phyloP scores from a whole-genome alignment of 2,888 invertebrate genomes.

The Linnaemya tessellans region DNA sequence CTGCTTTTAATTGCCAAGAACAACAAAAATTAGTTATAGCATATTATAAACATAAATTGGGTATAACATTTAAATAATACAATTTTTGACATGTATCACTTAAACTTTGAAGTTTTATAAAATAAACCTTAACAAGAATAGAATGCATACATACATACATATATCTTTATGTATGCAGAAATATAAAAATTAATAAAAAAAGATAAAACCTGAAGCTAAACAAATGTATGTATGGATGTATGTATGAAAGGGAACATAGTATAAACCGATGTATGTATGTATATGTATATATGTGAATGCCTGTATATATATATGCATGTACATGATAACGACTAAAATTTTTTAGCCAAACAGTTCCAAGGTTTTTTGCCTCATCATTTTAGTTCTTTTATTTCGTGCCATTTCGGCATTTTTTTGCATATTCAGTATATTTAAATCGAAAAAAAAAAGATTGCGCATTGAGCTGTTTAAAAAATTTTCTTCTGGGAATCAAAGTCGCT shows the following conservation, averaged over 20 bases:
- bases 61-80: slow-evolving; percentile 20
- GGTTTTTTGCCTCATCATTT: slow-evolving; percentile 65
- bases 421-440: slow-evolving; percentile 20
- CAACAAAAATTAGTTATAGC: neutral
- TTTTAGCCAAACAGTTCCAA: slow-evolving; percentile 62
- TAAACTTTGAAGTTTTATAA: neutral
- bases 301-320: slow-evolving; percentile 4
- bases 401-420: slow-evolving; percentile 35
- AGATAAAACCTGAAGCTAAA: neutral
- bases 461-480: too few relatives aligned
- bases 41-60: slow-evolving; percentile 1
- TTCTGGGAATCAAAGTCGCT: too few relatives aligned
- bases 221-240: neutral
- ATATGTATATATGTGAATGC: slow-evolving; percentile 11
- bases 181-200: slow-evolving; percentile 11
- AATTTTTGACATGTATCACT: slow-evolving; percentile 10
- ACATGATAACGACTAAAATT: slow-evolving; percentile 43
- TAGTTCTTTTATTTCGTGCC: slow-evolving; percentile 43
- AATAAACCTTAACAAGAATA: slow-evolving; percentile 24
- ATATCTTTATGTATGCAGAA: neutral
- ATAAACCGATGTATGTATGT: neutral
- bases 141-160: too few relatives aligned
- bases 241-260: neutral
- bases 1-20: slow-evolving; percentile 2
- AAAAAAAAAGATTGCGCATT: too few relatives aligned